Conservation (phyloP, 2,797 vertebrate species). For the Perodicticus potto region DNA sequence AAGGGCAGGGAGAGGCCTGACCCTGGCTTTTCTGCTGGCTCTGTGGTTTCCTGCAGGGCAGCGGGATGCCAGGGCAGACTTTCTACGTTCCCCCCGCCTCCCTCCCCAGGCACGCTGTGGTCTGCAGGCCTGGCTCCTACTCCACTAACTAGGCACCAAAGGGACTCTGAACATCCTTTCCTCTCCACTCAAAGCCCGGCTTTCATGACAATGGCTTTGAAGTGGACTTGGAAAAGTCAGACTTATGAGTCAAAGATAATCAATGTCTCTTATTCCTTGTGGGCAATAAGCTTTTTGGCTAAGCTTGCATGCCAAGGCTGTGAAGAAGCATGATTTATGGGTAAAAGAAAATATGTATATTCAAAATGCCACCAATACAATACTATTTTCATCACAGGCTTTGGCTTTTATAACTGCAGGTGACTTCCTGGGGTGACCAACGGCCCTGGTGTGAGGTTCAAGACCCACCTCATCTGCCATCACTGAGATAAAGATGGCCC, state of each 20-base stretch:
- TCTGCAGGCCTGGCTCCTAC: not conserved
- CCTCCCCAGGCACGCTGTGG: fast-evolving
- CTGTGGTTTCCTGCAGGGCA: not conserved
- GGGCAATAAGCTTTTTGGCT: conserved; percentile 32
- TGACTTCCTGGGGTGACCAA: conserved; percentile 5
- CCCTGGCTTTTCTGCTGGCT: not conserved
- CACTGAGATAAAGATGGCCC: not conserved
- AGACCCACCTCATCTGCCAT: not conserved
- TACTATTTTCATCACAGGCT: not conserved
- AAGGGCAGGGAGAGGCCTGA: too few species aligned
- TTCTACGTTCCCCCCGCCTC: not conserved
- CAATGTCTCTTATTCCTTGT: conserved; percentile 28
- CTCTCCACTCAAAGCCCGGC: conserved; percentile 10
- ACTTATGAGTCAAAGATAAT: conserved; percentile 40
- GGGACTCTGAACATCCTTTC: not conserved
- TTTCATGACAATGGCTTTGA: not conserved
- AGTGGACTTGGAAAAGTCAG: conserved; percentile 31
- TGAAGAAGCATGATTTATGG: conserved; percentile 36
- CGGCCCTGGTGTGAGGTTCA: not conserved
- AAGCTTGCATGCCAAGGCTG: not conserved
- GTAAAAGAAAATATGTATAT: conserved; percentile 30
- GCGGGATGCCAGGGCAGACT: not conserved
- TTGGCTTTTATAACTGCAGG: conserved; percentile 30
- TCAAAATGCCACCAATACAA: conserved; percentile 18
- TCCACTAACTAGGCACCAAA: not conserved